Evolutionary conservation across 2,888 invertebrate genomes (phyloP), one percentile per base, ranked within the genome.

Genomic region (Exocentrus adspersus): DNA sequence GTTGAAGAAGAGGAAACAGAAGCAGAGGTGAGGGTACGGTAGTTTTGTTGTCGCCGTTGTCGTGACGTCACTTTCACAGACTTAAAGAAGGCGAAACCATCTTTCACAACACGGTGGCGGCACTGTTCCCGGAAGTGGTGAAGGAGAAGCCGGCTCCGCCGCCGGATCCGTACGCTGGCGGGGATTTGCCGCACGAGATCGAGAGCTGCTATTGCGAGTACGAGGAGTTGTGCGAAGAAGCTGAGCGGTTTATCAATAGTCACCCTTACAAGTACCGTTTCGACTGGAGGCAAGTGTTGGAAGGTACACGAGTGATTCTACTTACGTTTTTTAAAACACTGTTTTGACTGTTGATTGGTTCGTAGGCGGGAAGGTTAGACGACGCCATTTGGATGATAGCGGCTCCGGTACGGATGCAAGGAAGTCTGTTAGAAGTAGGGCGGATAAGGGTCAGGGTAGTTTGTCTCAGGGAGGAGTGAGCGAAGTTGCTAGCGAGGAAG

Each of bases 51-150:
- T n/a, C n/a, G n/a, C n/a, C n/a, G n/a, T n/a, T n/a, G n/a, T n/a
- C n/a, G n/a, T n/a, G n/a, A n/a, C n/a, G n/a, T n/a, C 3, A 24
- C 24, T 24, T 24, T 24, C 3, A 24, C 21, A 74, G 75, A 32
- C 56, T 89, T 81, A 85, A 85, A 74, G 84, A 86, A 67, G 86
- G 87, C 64, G 86, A 87, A 66, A 83, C 82, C 3, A 87, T 91
- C 69, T 92, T 92, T 72, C 87, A 88, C 68, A 88, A 90, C 37
- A 88, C 88, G 0, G 86, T 90, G 0, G 86, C 86, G 69, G 84
- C 81, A 77, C 78, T 88, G 10, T 89, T 90, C 71, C 89, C 89
- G 0, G 87, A 89, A 75, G 86, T 86, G 24, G 82, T 87, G 30
- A 85, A 85, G 69, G 85, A 85, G 68, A 81, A 83, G 68, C 81